These are phyloP conservation scores for Vulpes vulpes DNA, from an alignment of 2,113 vertebrate species.

Conservation along the genomic window DNA sequence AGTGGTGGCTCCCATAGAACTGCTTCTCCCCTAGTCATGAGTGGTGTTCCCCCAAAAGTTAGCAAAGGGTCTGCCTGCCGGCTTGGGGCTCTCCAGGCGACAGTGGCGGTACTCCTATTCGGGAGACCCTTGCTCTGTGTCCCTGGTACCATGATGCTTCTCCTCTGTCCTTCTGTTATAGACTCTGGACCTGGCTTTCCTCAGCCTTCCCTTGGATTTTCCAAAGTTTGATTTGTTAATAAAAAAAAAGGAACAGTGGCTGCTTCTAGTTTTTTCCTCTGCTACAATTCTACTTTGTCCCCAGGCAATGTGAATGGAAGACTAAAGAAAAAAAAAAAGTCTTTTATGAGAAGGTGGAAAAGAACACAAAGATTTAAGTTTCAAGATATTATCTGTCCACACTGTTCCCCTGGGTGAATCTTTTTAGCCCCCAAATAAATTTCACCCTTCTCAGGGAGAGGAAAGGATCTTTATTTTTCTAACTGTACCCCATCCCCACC, in stretches of 20 bases:
- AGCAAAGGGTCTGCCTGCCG: not conserved
- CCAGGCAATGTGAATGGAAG: not conserved
- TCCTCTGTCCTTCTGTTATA: not conserved
- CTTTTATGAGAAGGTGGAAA: not conserved
- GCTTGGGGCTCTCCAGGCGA: not conserved
- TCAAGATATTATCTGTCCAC: not conserved
- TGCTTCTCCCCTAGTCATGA: not conserved
- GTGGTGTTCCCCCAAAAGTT: not conserved
- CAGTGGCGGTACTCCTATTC: accelerated
- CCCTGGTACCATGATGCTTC: not conserved
- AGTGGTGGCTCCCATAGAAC: accelerated
- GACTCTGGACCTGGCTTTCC: not conserved
- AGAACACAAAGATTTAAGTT: not conserved
- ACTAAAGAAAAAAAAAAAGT: not conserved
- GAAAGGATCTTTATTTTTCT: not conserved
- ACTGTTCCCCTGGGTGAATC: not conserved
- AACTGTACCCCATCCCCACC: not conserved
- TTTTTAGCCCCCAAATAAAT: not conserved
- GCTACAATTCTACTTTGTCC: not conserved
- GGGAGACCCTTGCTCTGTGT: not conserved
- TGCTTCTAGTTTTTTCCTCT: not conserved
- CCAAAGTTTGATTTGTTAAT: slow-evolving; percentile 28
- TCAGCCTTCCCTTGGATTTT: not conserved
- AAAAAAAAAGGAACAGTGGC: not conserved
- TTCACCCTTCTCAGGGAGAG: not conserved